A percentile compares a stretch with the other conserved stretches of the same genome.
Conservation (phyloP, 2,888 invertebrate species). For the Limenitis camilla region DNA sequence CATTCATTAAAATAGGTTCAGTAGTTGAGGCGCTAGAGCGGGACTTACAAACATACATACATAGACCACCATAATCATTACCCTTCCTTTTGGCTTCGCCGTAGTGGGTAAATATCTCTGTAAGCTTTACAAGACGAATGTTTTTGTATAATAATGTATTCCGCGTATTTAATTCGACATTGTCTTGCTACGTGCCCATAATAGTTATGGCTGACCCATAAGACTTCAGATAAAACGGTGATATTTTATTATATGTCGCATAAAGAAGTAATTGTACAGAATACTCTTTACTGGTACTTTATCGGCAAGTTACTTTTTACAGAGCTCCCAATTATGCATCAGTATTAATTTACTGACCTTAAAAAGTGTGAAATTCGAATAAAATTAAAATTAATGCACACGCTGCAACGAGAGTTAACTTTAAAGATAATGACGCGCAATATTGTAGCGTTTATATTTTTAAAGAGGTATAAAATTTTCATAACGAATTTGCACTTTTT, state of each 20-base stretch:
- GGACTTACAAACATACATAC: too few species aligned
- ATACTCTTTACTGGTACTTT: constrained; percentile 1
- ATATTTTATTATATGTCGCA: constrained; percentile 1
- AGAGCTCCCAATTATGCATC: constrained; percentile 8
- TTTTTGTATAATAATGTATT: too few species aligned
- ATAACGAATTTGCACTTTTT: constrained; percentile 12
- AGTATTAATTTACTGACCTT: constrained; percentile 16
- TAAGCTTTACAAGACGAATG: too few species aligned
- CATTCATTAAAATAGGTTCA: too few species aligned
- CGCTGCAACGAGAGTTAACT: constrained; percentile 12
- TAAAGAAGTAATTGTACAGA: constrained; percentile 4
- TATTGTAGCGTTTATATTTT: constrained; percentile 11
- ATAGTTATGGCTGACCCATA: not conserved
- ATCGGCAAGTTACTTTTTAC: not conserved
- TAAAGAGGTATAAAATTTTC: constrained; percentile 1
- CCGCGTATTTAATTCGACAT: too few species aligned
- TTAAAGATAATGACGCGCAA: constrained; percentile 12
- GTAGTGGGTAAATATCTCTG: too few species aligned
- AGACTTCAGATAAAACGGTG: constrained; percentile 3
- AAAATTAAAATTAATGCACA: constrained; percentile 14
- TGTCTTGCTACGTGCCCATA: not conserved
- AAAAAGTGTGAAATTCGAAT: constrained; percentile 20
- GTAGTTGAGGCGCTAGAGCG: too few species aligned
- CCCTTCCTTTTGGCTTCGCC: too few species aligned
- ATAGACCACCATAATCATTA: too few species aligned